Base-by-base conservation (phyloP, 2,888 invertebrate species). In the Clunio marinus region DNA sequence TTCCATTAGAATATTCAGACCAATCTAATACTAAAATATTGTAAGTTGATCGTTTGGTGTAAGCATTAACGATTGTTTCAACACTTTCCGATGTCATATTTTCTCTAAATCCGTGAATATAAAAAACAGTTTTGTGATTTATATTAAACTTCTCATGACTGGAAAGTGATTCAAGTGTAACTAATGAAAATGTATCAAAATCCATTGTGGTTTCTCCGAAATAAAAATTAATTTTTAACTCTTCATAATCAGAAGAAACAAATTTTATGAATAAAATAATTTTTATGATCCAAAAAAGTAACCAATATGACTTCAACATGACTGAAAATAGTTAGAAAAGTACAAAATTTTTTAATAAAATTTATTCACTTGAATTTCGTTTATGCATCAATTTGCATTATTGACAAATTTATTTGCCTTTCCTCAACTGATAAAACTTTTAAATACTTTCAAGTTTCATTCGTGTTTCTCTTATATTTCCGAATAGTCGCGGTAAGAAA, bases 1-100 rank as follows among this genome's bases (percentile, higher is more conserved):
- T 80, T 0, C 82, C 82, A 60, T 80, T 79, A 0, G 82, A 76
- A 81, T 81, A 81, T 70, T 81, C 81, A 1, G 81, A 81, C 82
- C 82, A 82, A 74, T 82, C 82, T 51, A 82, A 72, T 32, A 81
- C 75, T 8, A 82, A 69, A 4, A 82, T 73, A 70, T 82, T 82
- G 22, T 79, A 80, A 69, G 24, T 75, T 76, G 4, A 81, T 77
- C 69, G 65, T 41, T 70, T 80, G 77, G 72, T 74, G 71, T 81
- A 81, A 69, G 82, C 79, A 71, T 74, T 78, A 71, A 82, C 80
- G 75, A 81, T 76, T 73, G 81, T 55, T 77, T 80, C 77, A 70
- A 82, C 77, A 73, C 81, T 82, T 72, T 81, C 80, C 69, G 81
- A 78, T 45, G 77, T 76, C 1, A 81, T 78, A 2, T 80, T 75